Percentiles rank a stretch among this genome's conserved stretches.
Evolutionary conservation across 2,797 vertebrate genomes (phyloP).

Genomic region (Microtus obscurus): DNA sequence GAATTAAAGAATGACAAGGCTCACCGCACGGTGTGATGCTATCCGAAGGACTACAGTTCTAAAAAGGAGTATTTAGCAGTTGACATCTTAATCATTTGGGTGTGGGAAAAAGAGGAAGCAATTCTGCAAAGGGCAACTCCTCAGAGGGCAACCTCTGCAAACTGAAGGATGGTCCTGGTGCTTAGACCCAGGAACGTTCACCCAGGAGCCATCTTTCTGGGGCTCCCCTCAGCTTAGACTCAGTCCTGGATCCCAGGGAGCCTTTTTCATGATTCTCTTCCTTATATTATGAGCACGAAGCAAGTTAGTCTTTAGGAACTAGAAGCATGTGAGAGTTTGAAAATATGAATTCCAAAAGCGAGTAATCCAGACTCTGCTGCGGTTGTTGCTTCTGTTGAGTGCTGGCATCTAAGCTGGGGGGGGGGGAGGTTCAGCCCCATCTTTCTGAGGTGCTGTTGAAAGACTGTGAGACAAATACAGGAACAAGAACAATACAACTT

Average conservation of each 20-base stretch:
- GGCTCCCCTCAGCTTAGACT: background rate
- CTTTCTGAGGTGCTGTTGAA: background rate
- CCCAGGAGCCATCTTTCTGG: too few species aligned
- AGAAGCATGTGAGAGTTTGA: background rate
- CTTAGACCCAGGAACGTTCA: too few species aligned
- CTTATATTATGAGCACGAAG: background rate
- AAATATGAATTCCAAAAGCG: background rate
- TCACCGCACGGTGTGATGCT: background rate
- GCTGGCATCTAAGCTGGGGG: background rate
- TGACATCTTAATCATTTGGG: slow-evolving; percentile 7
- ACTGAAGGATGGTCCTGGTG: background rate
- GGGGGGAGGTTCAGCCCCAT: background rate
- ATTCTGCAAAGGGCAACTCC: background rate
- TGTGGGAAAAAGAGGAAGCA: background rate
- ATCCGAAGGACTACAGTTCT: background rate
- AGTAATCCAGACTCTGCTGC: background rate
- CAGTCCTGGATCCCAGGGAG: background rate
- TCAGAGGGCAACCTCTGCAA: background rate
- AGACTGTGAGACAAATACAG: background rate
- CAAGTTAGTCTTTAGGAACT: background rate
- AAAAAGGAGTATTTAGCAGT: background rate
- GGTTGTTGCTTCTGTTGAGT: background rate
- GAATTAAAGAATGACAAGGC: background rate
- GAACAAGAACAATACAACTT: background rate
- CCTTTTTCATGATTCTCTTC: background rate